Conservation (phyloP, 2,888 invertebrate species). For the Shargacucullia verbasci region DNA sequence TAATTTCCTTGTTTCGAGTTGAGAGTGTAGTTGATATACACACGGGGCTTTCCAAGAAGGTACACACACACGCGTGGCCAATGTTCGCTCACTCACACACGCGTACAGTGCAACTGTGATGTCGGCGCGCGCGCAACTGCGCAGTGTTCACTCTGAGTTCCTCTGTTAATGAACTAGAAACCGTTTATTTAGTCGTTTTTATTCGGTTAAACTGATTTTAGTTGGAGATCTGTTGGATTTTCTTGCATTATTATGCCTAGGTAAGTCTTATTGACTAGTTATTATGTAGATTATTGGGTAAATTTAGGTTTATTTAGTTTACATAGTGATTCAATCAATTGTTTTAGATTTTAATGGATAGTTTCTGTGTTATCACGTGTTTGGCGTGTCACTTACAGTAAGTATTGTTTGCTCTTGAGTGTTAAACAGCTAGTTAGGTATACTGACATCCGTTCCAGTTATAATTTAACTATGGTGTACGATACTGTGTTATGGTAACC, state of each 20-base stretch:
- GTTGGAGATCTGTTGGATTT: conserved; percentile 36
- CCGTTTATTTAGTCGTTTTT: conserved; percentile 14
- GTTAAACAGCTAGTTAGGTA: not conserved
- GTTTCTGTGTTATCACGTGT: conserved; percentile 34
- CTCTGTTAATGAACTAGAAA: conserved; percentile 12
- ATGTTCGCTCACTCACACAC: conserved; percentile 40
- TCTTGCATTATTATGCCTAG: conserved; percentile 3
- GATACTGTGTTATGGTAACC: conserved; percentile 18
- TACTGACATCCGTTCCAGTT: not conserved
- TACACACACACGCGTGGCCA: conserved; percentile 39
- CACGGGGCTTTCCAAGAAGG: conserved; percentile 64
- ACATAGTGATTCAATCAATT: conserved; percentile 2
- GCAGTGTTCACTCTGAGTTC: conserved; percentile 37
- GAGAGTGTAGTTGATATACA: conserved; percentile 34
- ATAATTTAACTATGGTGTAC: not conserved
- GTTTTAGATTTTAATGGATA: conserved; percentile 18
- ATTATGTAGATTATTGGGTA: not conserved
- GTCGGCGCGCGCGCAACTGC: conserved; percentile 39
- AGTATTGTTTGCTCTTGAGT: conserved; percentile 25
- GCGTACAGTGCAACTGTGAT: conserved; percentile 39
- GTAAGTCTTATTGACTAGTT: conserved; percentile 26
- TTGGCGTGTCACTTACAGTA: conserved; percentile 16
- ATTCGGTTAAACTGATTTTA: conserved; percentile 12
- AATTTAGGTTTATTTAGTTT: not conserved
- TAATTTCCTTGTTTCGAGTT: conserved; percentile 49